Conservation (phyloP, 2,113 vertebrate species). For the Ariopsis seemanni region DNA sequence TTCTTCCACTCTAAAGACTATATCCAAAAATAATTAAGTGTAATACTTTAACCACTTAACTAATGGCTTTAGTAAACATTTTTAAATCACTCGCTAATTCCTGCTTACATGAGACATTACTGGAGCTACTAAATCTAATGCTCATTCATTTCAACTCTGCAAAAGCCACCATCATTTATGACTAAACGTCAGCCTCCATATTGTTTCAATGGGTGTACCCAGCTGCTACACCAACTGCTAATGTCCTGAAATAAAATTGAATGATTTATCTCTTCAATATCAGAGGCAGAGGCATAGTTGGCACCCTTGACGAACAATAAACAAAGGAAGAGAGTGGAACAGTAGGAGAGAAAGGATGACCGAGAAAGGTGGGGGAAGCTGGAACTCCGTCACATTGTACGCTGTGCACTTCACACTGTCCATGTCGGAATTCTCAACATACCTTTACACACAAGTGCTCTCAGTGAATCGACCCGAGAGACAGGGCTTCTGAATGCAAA, state of each 20-base stretch:
- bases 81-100: not conserved
- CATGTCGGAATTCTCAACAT: not conserved
- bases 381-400: not conserved
- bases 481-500: not conserved
- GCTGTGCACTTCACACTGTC: not conserved
- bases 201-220: not conserved
- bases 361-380: not conserved
- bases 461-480: not conserved
- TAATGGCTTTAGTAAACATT: not conserved
- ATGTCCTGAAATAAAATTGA: conserved; percentile 16
- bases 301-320: not conserved
- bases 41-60: not conserved
- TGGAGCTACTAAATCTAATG: conserved; percentile 13
- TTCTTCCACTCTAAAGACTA: not conserved
- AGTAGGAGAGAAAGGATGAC: not conserved
- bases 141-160: not conserved
- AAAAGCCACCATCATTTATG: not conserved
- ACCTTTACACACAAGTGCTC: not conserved
- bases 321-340: not conserved
- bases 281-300: not conserved
- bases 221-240: conserved; percentile 5
- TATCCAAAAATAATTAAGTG: not conserved
- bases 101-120: not conserved
- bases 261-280: conserved; percentile 13
- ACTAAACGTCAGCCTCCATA: not conserved